phyloP scores from a whole-genome alignment of 2,888 invertebrate species.

The Erebia aethiops region DNA sequence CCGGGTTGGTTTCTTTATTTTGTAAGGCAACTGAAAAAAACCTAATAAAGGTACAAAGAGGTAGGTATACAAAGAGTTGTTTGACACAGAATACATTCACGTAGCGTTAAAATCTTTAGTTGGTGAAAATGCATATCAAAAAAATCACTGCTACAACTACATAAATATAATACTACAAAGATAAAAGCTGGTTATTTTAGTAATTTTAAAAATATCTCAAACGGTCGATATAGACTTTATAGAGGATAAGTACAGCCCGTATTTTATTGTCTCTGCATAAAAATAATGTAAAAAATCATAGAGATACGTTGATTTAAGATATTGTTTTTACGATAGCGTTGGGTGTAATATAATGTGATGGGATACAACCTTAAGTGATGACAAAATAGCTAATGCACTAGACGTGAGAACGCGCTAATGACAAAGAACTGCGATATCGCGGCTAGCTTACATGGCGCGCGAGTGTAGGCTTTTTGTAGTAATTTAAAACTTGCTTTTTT shows the following conservation, averaged over 20 bases:
- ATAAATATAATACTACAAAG: not conserved
- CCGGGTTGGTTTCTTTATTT: constrained; percentile 25
- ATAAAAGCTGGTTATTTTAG: not conserved
- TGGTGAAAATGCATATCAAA: not conserved
- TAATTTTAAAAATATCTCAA: not conserved
- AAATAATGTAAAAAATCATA: not conserved
- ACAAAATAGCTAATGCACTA: constrained; percentile 75
- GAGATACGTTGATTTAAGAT: constrained; percentile 8
- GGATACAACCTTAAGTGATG: constrained; percentile 52
- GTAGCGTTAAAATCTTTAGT: constrained; percentile 7
- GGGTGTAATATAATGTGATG: constrained; percentile 36
- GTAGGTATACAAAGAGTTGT: constrained; percentile 14
- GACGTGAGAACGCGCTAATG: constrained; percentile 76
- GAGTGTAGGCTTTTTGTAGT: no score
- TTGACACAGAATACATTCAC: constrained; percentile 21
- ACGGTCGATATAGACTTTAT: not conserved
- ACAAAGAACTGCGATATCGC: constrained; percentile 62
- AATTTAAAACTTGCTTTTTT: no score
- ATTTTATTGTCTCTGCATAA: constrained; percentile 4
- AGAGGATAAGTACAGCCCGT: not conserved
- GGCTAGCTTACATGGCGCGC: constrained; percentile 61
- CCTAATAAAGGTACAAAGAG: not conserved
- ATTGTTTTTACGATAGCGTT: constrained; percentile 16
- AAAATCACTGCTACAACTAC: no score
- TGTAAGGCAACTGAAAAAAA: constrained; percentile 15